A percentile compares a stretch with the other conserved stretches of the same genome.
These are phyloP conservation scores for Galerucella nymphaeae DNA, from an alignment of 2,888 invertebrate genomes.

Conservation along the genomic window DNA sequence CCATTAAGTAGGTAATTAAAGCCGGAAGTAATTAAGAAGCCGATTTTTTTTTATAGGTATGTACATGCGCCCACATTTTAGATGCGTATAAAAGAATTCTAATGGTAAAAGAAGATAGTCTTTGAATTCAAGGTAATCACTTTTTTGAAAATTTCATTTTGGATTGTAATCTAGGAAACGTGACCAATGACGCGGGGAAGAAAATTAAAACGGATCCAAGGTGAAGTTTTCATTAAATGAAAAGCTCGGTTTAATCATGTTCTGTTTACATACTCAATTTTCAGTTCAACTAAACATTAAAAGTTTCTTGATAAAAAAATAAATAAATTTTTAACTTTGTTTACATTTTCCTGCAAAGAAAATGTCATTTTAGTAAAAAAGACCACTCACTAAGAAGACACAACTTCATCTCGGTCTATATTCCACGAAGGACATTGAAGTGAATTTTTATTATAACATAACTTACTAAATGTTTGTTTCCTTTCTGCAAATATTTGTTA, in stretches of 20 bases:
- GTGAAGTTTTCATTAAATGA: neutral
- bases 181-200: neutral
- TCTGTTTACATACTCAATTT: neutral
- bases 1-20: neutral
- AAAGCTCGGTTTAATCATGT: neutral
- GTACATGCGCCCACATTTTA: neutral
- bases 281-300: neutral
- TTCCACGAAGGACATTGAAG: too few species aligned
- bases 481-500: constrained; percentile 19
- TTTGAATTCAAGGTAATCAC: constrained; percentile 19
- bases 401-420: too few species aligned
- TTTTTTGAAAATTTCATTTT: constrained; percentile 22
- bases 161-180: constrained; percentile 1
- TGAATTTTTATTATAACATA: neutral
- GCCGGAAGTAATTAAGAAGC: constrained; percentile 20
- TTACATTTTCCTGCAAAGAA: too few species aligned
- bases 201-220: neutral
- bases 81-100: neutral
- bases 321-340: too few species aligned
- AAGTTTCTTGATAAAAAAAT: too few species aligned
- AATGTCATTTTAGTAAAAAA: too few species aligned
- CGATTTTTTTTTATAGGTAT: neutral
- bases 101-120: neutral
- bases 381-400: too few species aligned
- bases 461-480: constrained; percentile 2